Evolutionary conservation across 2,888 invertebrate genomes (phyloP), one percentile per base, ranked within the genome.

Genomic region (Protophormia terraenovae): DNA sequence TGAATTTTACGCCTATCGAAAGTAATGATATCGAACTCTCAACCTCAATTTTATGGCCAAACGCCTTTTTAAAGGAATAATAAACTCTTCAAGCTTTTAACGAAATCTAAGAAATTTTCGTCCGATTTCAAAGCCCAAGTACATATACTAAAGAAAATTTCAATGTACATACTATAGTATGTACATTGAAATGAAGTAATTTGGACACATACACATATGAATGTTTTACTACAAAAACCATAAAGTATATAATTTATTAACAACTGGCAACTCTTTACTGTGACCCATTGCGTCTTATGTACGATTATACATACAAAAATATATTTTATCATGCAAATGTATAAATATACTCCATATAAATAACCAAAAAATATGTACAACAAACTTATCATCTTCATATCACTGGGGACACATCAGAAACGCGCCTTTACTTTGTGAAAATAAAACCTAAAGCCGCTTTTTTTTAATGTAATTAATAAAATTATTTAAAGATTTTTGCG

Each of bases 381-480:
- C 24, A 62, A 66, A 67, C 4, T 77, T 77, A 55, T 78, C 53
- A 81, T 41, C 22, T 8, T 35, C 76, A 60, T 78, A 85, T 81
- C 81, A 69, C 73, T 47, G 41, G 77, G 81, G 78, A 78, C 69
- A 64, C 78, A 82, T 85, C 84, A 69, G 12, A 66, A 66, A 62
- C 81, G 69, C 84, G 62, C 81, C 81, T 85, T 81, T 53, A 58
- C 60, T 77, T 81, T 81, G 45, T 69, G 19, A 19, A 55, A 6
- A 62, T n/a, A 35, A 27, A 67, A 66, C 19, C 35, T 60, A 29
- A 73, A 81, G 10, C 10, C 73, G 67, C 73, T 73, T 60, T 69
- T 73, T 69, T 73, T 73, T 73, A 41, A 71, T 69, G 73, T 81
- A 69, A 69, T 77, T 84, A 73, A 81, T 69, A 69, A 81, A 77